Conservation (phyloP, 2,113 vertebrate species). For the Falco punctatus region DNA sequence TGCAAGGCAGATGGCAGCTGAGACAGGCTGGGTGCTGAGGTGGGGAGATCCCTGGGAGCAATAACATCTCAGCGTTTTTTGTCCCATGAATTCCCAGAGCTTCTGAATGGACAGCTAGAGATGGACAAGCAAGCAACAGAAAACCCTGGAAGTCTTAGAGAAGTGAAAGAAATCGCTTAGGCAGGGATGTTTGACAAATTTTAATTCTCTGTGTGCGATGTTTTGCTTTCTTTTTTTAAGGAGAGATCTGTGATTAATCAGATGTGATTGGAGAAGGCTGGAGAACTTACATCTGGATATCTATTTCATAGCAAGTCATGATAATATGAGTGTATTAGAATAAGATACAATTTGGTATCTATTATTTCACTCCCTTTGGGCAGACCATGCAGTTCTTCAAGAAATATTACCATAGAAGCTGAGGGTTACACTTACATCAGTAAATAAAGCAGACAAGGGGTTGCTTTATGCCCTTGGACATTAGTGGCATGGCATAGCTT, state of each 20-base stretch:
- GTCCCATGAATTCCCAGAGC: not conserved
- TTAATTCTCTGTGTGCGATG: not conserved
- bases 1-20: not conserved
- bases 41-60: not conserved
- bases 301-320: not conserved
- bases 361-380: not conserved
- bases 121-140: not conserved
- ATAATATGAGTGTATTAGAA: not conserved
- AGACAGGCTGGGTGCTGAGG: not conserved
- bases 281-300: not conserved
- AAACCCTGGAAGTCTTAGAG: not conserved
- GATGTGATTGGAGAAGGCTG: not conserved
- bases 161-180: not conserved
- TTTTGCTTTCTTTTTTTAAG: not conserved
- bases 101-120: not conserved
- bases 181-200: not conserved
- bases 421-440: not conserved
- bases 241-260: not conserved
- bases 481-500: not conserved
- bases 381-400: not conserved
- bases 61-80: not conserved
- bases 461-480: not conserved
- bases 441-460: not conserved
- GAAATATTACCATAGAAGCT: not conserved
- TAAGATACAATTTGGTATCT: not conserved